Evolutionary conservation across 2,113 vertebrate species (phyloP).

Genomic region (Recurvirostra avosetta): DNA sequence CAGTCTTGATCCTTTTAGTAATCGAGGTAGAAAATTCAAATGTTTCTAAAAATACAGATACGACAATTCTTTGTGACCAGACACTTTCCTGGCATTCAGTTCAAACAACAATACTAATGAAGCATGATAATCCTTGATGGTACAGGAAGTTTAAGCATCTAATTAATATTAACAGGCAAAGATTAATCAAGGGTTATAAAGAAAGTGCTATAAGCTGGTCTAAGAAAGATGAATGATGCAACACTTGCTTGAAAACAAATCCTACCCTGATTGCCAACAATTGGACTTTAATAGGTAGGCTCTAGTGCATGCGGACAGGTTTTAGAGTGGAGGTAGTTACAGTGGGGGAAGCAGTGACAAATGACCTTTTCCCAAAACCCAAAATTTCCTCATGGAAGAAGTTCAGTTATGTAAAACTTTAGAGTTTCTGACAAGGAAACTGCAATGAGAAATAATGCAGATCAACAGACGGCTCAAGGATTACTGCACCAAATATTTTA

Average conservation of each 20-base stretch:
- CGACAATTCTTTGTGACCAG: not conserved
- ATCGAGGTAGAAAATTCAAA: not conserved
- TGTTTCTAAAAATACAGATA: conserved; percentile 40
- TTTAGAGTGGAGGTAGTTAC: not conserved
- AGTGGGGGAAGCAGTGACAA: not conserved
- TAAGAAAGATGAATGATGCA: not conserved
- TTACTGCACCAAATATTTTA: not conserved
- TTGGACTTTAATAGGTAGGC: not conserved
- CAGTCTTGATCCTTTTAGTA: not conserved
- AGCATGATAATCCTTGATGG: conserved; percentile 1
- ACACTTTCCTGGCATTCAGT: not conserved
- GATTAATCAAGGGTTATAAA: not conserved
- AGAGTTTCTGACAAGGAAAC: not conserved
- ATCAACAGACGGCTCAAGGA: not conserved
- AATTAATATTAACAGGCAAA: conserved; percentile 35
- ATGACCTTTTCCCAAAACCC: not conserved
- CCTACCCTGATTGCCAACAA: not conserved
- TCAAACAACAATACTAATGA: conserved; percentile 32
- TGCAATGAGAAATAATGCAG: not conserved
- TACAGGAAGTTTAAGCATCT: conserved; percentile 10
- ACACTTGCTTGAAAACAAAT: conserved; percentile 1
- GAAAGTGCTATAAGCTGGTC: not conserved
- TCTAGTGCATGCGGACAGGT: not conserved
- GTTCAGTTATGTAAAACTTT: not conserved
- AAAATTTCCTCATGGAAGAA: not conserved